A percentile compares a stretch with the other conserved stretches of the same genome.
These are phyloP conservation scores for Drosophila sordidapex DNA, from an alignment of 2,888 invertebrate species.

Conservation along the genomic window DNA sequence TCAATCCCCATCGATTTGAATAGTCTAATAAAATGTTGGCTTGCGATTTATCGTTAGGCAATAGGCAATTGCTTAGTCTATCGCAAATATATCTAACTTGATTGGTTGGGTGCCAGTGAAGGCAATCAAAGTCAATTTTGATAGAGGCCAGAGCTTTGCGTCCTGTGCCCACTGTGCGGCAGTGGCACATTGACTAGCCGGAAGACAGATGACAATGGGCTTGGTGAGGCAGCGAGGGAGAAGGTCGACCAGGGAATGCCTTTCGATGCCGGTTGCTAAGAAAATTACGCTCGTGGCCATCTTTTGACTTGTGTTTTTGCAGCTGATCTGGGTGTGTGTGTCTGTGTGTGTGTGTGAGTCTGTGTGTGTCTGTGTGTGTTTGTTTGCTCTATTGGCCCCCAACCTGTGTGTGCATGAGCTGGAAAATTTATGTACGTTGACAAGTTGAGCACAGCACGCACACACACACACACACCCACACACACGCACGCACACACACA, in stretches of 20 bases:
- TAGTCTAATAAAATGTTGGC: background rate
- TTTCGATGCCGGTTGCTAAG: slow-evolving; percentile 23
- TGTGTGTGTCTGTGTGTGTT: background rate
- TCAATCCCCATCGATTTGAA: background rate
- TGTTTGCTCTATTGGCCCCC: background rate
- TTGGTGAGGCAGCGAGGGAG: background rate
- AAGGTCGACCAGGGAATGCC: slow-evolving; percentile 1
- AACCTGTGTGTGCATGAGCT: slow-evolving; percentile 32
- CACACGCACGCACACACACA: background rate
- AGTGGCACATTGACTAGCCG: slow-evolving; percentile 19
- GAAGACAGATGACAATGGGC: slow-evolving; percentile 24
- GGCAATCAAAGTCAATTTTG: background rate
- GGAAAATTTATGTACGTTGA: slow-evolving; percentile 64
- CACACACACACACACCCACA: slow-evolving; percentile 11
- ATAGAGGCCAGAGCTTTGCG: background rate
- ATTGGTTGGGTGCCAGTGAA: background rate
- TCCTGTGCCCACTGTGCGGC: slow-evolving; percentile 28
- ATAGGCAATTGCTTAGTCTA: background rate
- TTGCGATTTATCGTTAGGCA: background rate
- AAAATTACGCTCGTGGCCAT: slow-evolving; percentile 21
- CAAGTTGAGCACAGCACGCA: slow-evolving; percentile 38
- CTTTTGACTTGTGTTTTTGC: slow-evolving; percentile 44
- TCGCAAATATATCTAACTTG: background rate
- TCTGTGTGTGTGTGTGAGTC: background rate
- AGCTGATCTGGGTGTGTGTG: slow-evolving; percentile 27